Evolutionary conservation across 2,888 invertebrate genomes (phyloP).

Genomic region (Oxytorus armatus): DNA sequence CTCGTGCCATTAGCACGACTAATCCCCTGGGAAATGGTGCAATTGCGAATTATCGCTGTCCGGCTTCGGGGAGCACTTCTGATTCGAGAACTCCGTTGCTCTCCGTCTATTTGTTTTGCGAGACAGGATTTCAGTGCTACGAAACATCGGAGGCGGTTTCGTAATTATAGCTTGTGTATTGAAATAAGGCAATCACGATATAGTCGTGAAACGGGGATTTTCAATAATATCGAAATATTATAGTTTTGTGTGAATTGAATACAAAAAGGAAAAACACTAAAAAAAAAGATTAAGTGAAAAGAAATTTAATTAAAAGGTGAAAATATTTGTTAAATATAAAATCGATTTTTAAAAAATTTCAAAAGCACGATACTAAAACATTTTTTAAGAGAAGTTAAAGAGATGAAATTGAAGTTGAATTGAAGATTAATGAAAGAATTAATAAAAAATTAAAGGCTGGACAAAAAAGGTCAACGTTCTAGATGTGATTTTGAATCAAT

Average conservation of each 20-base stretch:
- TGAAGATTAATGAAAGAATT: too few species aligned
- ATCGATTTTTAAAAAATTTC: too few species aligned
- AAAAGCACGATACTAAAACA: too few species aligned
- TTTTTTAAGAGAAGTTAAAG: too few species aligned
- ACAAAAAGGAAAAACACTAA: background rate
- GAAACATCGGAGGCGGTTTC: background rate
- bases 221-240: background rate
- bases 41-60: conserved; percentile 66
- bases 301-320: too few species aligned
- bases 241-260: background rate
- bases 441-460: too few species aligned
- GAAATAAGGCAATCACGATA: background rate
- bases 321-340: too few species aligned
- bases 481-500: too few species aligned
- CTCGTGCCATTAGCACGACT: conserved; percentile 62
- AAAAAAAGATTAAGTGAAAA: background rate
- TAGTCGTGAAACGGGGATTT: background rate
- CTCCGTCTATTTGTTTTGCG: conserved; percentile 8
- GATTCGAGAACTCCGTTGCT: conserved; percentile 24
- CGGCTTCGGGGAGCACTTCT: conserved; percentile 42
- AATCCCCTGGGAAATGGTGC: conserved; percentile 66
- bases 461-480: too few species aligned
- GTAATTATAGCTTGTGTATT: background rate
- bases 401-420: too few species aligned
- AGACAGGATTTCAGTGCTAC: background rate